These are phyloP conservation scores for Bufotes viridis DNA, from an alignment of 2,797 vertebrate genomes.

Conservation along the genomic window DNA sequence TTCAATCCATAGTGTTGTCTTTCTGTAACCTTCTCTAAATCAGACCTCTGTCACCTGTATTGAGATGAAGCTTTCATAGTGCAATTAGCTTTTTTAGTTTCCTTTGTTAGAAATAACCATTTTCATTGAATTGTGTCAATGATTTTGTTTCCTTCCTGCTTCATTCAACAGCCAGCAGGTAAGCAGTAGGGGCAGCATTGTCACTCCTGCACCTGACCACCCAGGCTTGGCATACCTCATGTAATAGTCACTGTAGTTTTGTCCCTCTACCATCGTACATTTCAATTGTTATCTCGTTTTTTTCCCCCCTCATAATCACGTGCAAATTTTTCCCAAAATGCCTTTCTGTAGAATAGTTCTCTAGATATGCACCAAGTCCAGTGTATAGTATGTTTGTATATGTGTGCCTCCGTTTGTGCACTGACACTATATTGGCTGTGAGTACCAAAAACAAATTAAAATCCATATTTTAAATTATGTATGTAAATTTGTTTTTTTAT, in stretches of 20 bases:
- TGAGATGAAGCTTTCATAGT: constrained; percentile 33
- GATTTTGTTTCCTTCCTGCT: constrained; percentile 61
- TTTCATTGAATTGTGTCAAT: constrained; percentile 58
- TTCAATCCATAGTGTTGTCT: constrained; percentile 24
- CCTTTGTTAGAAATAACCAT: constrained; percentile 38
- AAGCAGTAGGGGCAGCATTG: constrained; percentile 58
- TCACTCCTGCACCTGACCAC: constrained; percentile 58
- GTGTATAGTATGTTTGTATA: constrained; percentile 9
- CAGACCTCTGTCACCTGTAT: constrained; percentile 13
- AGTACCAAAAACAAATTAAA: background rate
- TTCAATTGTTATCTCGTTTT: constrained; percentile 13
- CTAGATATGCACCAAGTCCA: background rate
- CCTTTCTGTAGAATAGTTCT: constrained; percentile 7
- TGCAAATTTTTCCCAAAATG: constrained; percentile 46
- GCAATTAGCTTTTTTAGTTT: constrained; percentile 42
- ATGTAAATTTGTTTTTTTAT: background rate
- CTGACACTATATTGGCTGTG: too few species aligned
- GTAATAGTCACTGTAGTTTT: constrained; percentile 49
- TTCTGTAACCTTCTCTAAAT: constrained; percentile 14
- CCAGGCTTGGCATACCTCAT: constrained; percentile 58
- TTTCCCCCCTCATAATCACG: background rate
- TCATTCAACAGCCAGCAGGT: constrained; percentile 55
- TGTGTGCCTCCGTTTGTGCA: background rate
- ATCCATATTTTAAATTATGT: background rate
- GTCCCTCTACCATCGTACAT: constrained; percentile 16